Percentiles rank a stretch among this genome's conserved stretches.
phyloP scores from a whole-genome alignment of 2,797 vertebrate species.

The Sparidentex hasta region DNA sequence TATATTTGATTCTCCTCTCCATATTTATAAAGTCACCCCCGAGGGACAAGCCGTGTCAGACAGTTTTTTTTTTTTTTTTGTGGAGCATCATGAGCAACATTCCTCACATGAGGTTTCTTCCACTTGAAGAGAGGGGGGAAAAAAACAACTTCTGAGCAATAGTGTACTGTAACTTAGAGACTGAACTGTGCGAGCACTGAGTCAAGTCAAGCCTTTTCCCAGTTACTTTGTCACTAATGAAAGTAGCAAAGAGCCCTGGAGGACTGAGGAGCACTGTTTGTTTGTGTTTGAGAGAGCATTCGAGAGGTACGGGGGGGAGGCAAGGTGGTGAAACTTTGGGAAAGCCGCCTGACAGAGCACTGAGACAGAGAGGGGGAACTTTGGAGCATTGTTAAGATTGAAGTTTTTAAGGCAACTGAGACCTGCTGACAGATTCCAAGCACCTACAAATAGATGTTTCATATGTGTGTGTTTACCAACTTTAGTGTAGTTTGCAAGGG shows the following conservation, averaged over 20 bases:
- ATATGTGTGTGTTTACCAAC: conserved; percentile 82
- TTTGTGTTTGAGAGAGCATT: conserved; percentile 83
- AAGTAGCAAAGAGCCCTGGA: conserved; percentile 85
- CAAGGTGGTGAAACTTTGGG: conserved; percentile 85
- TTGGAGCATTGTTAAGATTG: conserved; percentile 82
- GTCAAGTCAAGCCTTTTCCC: conserved; percentile 79
- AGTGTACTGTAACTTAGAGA: conserved; percentile 78
- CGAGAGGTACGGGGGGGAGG: conserved; percentile 56
- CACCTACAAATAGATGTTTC: conserved; percentile 85
- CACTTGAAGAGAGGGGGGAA: conserved; percentile 56
- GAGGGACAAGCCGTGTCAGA: conserved; percentile 70
- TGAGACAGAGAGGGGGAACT: conserved; percentile 73
- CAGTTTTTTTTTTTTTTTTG: conserved; percentile 54
- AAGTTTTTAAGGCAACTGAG: conserved; percentile 83
- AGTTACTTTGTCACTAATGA: conserved; percentile 86
- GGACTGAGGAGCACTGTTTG: conserved; percentile 81
- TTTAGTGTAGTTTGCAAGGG: conserved; percentile 77
- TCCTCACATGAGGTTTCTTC: conserved; percentile 70
- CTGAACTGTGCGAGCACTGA: conserved; percentile 70
- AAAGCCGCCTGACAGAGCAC: conserved; percentile 83
- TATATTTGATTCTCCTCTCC: conserved; percentile 77
- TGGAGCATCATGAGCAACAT: conserved; percentile 75
- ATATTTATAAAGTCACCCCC: conserved; percentile 76
- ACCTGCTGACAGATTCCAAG: conserved; percentile 84
- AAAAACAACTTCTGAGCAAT: conserved; percentile 70